These are phyloP conservation scores for Drosophila picticornis DNA, from an alignment of 2,888 invertebrate species.

Conservation along the genomic window DNA sequence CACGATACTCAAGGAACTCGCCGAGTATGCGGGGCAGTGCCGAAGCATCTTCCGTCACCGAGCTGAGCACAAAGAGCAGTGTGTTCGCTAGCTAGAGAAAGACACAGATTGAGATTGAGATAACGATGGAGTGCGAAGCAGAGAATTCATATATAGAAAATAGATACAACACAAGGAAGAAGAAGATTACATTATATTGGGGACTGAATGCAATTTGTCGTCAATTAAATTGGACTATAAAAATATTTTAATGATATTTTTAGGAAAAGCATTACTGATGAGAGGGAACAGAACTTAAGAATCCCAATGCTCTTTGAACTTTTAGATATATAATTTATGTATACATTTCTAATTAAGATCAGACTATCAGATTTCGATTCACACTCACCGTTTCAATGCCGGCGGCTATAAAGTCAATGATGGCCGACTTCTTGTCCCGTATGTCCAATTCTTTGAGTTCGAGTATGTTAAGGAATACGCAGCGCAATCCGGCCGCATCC, in stretches of 20 bases:
- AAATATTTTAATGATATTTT: neutral
- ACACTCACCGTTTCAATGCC: conserved; percentile 92
- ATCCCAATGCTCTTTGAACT: neutral
- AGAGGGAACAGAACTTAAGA: neutral
- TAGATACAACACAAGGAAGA: neutral
- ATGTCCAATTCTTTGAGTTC: conserved; percentile 90
- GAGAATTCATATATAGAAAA: no score
- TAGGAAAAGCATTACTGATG: neutral
- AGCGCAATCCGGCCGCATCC: conserved; percentile 88
- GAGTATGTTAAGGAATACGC: conserved; percentile 91
- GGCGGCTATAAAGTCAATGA: conserved; percentile 94
- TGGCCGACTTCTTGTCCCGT: conserved; percentile 93
- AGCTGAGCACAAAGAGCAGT: conserved; percentile 91
- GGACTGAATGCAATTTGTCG: neutral
- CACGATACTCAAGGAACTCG: conserved; percentile 87
- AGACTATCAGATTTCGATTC: neutral
- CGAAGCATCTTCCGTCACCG: conserved; percentile 89
- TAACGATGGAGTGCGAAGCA: conserved; percentile 84
- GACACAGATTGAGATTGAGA: conserved; percentile 84
- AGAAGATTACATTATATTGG: neutral
- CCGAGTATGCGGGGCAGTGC: conserved; percentile 89
- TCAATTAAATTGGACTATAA: neutral
- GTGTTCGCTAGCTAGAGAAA: conserved; percentile 90
- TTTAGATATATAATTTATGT: neutral
- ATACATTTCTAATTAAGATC: neutral